These are phyloP conservation scores for Drosophila gaucha DNA, from an alignment of 2,888 invertebrate species.

Conservation along the genomic window DNA sequence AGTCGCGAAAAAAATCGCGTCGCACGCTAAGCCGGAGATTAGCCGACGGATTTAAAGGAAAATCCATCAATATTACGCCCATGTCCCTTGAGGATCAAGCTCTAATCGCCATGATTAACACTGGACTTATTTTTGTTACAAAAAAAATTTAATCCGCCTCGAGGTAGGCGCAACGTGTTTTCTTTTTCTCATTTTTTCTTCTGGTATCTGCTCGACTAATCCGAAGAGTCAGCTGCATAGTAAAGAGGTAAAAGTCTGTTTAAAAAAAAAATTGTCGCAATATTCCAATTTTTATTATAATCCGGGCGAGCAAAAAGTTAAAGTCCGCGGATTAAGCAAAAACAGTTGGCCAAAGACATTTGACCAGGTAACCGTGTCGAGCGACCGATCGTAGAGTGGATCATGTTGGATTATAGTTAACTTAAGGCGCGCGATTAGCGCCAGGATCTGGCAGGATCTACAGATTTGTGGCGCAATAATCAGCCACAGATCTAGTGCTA, in stretches of 20 bases:
- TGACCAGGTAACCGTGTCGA: slow-evolving; percentile 18
- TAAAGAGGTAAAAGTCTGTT: slow-evolving; percentile 67
- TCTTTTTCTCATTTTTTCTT: slow-evolving; percentile 20
- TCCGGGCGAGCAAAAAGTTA: slow-evolving; percentile 55
- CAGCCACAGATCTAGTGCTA: slow-evolving; percentile 41
- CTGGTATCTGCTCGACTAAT: slow-evolving; percentile 28
- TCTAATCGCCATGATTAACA: slow-evolving; percentile 73
- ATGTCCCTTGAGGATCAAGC: slow-evolving; percentile 69
- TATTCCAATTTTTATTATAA: slow-evolving; percentile 52
- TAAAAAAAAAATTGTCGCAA: slow-evolving; percentile 48
- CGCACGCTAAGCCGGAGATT: slow-evolving; percentile 71
- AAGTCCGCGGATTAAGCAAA: slow-evolving; percentile 65
- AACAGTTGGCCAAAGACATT: slow-evolving; percentile 49
- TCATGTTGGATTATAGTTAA: slow-evolving; percentile 73
- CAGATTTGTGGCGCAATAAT: slow-evolving; percentile 63
- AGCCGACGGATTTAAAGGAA: slow-evolving; percentile 75
- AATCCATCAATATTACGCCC: slow-evolving; percentile 82
- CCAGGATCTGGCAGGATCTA: slow-evolving; percentile 54
- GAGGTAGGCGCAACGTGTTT: slow-evolving; percentile 57
- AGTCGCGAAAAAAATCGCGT: slow-evolving; percentile 71
- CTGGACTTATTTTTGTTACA: slow-evolving; percentile 60
- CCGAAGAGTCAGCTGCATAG: slow-evolving; percentile 57
- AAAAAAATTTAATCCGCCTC: slow-evolving; percentile 73
- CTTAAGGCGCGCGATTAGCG: slow-evolving; percentile 69
- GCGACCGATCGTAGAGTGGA: slow-evolving; percentile 60